A percentile compares a stretch with the other conserved stretches of the same genome.
Conservation (phyloP, 2,113 vertebrate species). For the Carettochelys insculpta region DNA sequence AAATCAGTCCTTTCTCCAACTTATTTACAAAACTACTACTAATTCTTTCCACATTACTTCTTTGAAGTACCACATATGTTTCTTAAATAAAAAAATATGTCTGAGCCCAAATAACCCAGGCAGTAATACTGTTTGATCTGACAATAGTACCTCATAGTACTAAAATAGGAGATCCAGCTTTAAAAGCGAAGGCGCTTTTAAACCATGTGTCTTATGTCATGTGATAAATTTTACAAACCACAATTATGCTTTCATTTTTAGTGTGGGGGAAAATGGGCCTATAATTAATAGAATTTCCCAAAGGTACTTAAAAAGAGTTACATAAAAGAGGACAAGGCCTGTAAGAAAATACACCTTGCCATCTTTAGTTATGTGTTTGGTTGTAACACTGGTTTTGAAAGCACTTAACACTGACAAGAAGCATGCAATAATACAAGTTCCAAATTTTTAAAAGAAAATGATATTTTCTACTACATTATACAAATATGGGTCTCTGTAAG, state of each 20-base stretch:
- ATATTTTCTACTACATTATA: not conserved
- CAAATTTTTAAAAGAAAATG: not conserved
- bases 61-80: not conserved
- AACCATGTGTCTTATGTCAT: not conserved
- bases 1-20: not conserved
- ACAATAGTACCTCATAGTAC: not conserved
- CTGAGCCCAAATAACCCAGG: not conserved
- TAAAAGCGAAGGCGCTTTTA: not conserved
- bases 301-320: not conserved
- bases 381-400: not conserved
- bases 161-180: not conserved
- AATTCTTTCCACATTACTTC: not conserved
- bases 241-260: not conserved
- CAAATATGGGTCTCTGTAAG: not conserved
- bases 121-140: not conserved
- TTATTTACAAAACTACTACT: not conserved
- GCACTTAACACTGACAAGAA: not conserved
- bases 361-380: not conserved
- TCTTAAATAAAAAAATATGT: not conserved
- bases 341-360: not conserved
- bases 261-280: not conserved
- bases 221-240: conserved; percentile 9
- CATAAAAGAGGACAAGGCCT: not conserved
- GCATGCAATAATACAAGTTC: not conserved
- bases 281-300: not conserved